Base-by-base conservation (phyloP, 30 jellyfish, hydroid and myxozoan genomes). In the Cassiopea andromeda region DNA sequence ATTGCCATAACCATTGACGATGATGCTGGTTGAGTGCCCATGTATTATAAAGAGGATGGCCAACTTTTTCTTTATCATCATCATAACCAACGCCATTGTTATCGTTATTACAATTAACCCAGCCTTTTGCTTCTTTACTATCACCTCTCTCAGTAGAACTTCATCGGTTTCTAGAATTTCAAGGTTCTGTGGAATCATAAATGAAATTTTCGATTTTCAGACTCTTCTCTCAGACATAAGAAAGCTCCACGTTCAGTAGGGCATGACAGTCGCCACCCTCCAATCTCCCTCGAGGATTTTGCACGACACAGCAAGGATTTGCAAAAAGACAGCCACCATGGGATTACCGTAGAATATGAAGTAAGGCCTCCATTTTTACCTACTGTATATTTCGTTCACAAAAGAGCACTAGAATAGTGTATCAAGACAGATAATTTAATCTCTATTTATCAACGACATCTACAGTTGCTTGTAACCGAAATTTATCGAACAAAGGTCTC, bases 251-350 rank as follows among this genome's bases (percentile, higher is more conserved):
- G 71, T 43, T 66, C 86, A 18, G 92, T 93, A 57, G 93, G 77
- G 18, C 76, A 81, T 66, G 96, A 89, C 71, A 71, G 83, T 2
- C 92, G 85, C 15, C 93, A 94, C 78, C 95, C 93, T 2, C 88
- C 97, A 68, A 61, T 94, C 3, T 70, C 93, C 61, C 68, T 94
- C 44, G 72, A 78, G 46, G 97, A 85, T 13, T 94, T 94, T 60
- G 88, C 97, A 12, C 77, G 49, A 18, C 91, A 85, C 46, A 45
- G 92, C 86, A 78, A 81, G 49, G 82, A 78, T 6, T 46, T 94
- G 85, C 91, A 87, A 50, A 90, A 84, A 69, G 98, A 94, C 93
- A 90, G 97, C 47, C 92, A 90, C 45, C 92, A 82, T 77, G 97
- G 84, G 15, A 60, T 94, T 70, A 80, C 98, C 16, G 93, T 48